These are phyloP conservation scores for Pemphigus obesinymphae DNA, from an alignment of 1,140 invertebrate species.

Conservation along the genomic window DNA sequence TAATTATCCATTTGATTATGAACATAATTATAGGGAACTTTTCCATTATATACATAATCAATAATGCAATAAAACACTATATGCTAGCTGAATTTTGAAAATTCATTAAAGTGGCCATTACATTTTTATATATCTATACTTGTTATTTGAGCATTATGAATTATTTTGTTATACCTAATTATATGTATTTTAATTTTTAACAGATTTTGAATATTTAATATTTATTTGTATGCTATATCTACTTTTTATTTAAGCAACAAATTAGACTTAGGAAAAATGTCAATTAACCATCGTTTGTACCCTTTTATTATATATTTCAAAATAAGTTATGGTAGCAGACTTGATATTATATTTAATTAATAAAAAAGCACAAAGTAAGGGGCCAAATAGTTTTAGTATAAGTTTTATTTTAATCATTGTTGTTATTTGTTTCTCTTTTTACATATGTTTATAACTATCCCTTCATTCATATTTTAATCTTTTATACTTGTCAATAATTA, in stretches of 20 bases:
- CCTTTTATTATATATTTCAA: not conserved
- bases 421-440: not conserved
- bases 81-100: not conserved
- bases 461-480: not conserved
- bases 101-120: not conserved
- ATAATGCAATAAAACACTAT: not conserved
- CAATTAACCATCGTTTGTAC: not conserved
- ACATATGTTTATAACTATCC: not conserved
- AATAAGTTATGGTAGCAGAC: too few species aligned
- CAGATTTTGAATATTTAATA: not conserved
- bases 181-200: not conserved
- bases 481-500: not conserved
- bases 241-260: not conserved
- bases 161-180: not conserved
- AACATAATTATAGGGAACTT: slow-evolving; percentile 55
- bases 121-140: not conserved
- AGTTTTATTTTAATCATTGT: slow-evolving; percentile 1
- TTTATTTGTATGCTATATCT: not conserved
- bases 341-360: not conserved
- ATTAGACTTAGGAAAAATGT: not conserved
- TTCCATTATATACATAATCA: slow-evolving; percentile 51
- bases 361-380: not conserved
- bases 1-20: slow-evolving; percentile 55
- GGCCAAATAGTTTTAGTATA: slow-evolving; percentile 11
- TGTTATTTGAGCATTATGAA: not conserved